A percentile compares a stretch with the other conserved stretches of the same genome.
Conservation (phyloP, 2,888 invertebrate genomes). For the Ariolimax columbianus region DNA sequence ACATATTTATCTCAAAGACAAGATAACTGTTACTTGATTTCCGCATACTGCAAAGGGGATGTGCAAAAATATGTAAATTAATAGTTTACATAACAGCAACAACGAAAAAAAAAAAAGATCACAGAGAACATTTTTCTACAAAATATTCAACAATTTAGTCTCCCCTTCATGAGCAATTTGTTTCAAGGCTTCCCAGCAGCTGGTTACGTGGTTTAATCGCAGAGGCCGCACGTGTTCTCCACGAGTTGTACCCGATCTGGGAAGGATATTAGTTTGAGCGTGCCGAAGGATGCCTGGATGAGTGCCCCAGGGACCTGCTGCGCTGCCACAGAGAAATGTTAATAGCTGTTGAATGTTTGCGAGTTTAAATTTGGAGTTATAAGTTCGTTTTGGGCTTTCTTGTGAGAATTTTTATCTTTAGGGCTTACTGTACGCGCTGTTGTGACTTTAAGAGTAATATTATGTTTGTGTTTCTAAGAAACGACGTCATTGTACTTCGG, state of each 20-base stretch:
- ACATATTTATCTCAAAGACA: too few species aligned
- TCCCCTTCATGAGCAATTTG: not conserved
- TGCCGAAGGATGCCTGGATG: not conserved
- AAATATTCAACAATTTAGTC: not conserved
- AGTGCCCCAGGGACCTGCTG: not conserved
- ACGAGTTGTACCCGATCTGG: not conserved
- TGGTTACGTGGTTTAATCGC: not conserved
- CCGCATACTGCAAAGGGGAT: too few species aligned
- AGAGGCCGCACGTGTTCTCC: not conserved
- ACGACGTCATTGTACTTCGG: too few species aligned
- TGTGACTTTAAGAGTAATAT: too few species aligned
- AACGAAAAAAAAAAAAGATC: not conserved
- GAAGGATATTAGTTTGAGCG: not conserved
- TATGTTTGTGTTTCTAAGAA: too few species aligned
- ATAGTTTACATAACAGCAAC: too few species aligned
- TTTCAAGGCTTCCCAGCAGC: not conserved
- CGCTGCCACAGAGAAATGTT: not conserved
- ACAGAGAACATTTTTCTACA: not conserved
- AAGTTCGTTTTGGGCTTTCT: not conserved
- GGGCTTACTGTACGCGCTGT: too few species aligned
- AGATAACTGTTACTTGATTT: too few species aligned
- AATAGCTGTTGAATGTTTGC: not conserved
- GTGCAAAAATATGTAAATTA: too few species aligned
- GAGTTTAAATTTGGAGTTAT: not conserved
- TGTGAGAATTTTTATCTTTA: too few species aligned